A percentile compares a stretch with the other conserved stretches of the same genome.
These are phyloP conservation scores for Ascidia mentula DNA, from an alignment of 23 tunicate genomes.

Conservation along the genomic window DNA sequence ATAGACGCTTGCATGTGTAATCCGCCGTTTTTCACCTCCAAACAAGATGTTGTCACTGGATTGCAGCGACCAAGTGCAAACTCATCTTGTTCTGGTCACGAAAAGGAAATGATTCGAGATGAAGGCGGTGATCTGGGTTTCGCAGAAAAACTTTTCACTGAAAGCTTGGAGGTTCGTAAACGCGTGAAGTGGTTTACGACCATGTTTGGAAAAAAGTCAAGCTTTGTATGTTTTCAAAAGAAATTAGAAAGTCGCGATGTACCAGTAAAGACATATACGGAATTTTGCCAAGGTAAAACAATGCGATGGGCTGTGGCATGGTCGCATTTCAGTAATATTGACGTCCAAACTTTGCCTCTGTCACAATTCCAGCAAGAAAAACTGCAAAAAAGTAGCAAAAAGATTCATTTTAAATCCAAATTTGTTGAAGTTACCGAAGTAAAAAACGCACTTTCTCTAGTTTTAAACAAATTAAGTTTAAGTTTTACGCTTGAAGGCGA, in stretches of 20 bases:
- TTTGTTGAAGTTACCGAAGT: background rate
- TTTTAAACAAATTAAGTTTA: background rate
- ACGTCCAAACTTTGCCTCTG: background rate
- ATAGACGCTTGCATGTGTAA: constrained; percentile 85
- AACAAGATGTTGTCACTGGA: constrained; percentile 11
- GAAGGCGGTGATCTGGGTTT: constrained; percentile 73
- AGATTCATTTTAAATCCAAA: constrained; percentile 17
- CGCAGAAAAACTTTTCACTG: constrained; percentile 52
- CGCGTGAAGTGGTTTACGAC: constrained; percentile 60
- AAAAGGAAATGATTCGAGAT: constrained; percentile 29
- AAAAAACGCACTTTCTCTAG: background rate
- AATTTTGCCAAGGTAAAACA: constrained; percentile 89
- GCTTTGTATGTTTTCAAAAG: constrained; percentile 29
- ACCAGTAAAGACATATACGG: constrained; percentile 25
- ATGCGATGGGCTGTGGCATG: constrained; percentile 93
- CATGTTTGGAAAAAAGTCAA: constrained; percentile 84
- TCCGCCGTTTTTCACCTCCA: constrained; percentile 71
- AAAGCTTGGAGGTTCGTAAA: constrained; percentile 28
- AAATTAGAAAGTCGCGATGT: constrained; percentile 8
- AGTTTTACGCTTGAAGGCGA: background rate
- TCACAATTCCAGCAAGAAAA: background rate
- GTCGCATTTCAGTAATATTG: constrained; percentile 20
- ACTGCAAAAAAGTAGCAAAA: background rate
- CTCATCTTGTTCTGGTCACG: constrained; percentile 59
- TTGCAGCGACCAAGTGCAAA: constrained; percentile 48